A percentile compares a stretch with the other conserved stretches of the same genome.
phyloP scores from a whole-genome alignment of 1,140 invertebrate species.

The Nasonia giraulti region DNA sequence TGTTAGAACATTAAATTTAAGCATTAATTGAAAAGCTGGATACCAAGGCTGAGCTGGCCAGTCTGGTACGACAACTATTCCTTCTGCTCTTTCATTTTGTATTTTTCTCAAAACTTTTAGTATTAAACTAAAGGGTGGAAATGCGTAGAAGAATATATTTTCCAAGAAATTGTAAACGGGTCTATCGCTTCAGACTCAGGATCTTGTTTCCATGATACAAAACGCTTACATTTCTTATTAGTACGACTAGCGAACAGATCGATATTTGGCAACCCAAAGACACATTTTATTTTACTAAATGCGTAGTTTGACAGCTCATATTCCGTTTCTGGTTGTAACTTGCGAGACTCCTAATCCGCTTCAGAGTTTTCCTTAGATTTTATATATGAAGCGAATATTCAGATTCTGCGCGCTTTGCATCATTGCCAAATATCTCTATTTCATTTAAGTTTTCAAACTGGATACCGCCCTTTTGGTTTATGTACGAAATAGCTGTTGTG shows the following conservation, averaged over 20 bases:
- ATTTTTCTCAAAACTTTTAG: slow-evolving; percentile 29
- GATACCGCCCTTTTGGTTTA: slow-evolving; percentile 52
- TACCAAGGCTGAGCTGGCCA: slow-evolving; percentile 43
- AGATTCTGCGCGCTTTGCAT: slow-evolving; percentile 45
- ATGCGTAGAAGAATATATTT: slow-evolving; percentile 33
- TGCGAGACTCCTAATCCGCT: slow-evolving; percentile 55
- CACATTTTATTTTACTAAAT: background rate
- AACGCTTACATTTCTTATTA: slow-evolving; percentile 29
- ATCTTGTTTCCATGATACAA: slow-evolving; percentile 26
- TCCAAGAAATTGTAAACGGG: slow-evolving; percentile 30
- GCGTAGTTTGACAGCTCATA: slow-evolving; percentile 36
- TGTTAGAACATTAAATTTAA: background rate
- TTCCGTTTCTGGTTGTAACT: slow-evolving; percentile 53
- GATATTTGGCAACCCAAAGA: slow-evolving; percentile 7
- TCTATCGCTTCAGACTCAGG: slow-evolving; percentile 9
- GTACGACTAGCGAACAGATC: slow-evolving; percentile 16
- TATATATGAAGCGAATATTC: slow-evolving; percentile 16
- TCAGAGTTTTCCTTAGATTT: slow-evolving; percentile 54
- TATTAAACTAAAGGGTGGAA: slow-evolving; percentile 1
- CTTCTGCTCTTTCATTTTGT: slow-evolving; percentile 17
- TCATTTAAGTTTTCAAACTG: slow-evolving; percentile 29
- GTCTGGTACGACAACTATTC: slow-evolving; percentile 22
- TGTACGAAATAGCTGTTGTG: slow-evolving; percentile 48
- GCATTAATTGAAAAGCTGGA: background rate
- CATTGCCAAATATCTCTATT: slow-evolving; percentile 52